These are phyloP conservation scores for Prochilodus magdalenae DNA, from an alignment of 2,113 vertebrate genomes.

Conservation along the genomic window DNA sequence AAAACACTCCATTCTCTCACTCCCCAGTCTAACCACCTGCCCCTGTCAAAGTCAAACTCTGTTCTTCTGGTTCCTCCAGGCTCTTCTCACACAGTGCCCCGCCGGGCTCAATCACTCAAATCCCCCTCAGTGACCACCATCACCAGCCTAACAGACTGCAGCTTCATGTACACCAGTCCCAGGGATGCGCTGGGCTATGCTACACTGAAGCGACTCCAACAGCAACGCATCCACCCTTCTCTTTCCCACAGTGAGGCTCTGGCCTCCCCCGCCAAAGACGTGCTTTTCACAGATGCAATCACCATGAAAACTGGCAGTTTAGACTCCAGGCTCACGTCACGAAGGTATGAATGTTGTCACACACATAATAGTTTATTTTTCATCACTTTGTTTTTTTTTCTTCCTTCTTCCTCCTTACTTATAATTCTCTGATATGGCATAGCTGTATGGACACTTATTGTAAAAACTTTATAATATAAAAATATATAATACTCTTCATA, in stretches of 20 bases:
- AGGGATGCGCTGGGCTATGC: conserved; percentile 96
- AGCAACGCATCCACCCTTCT: conserved; percentile 97
- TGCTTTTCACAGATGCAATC: conserved; percentile 97
- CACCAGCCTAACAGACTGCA: conserved; percentile 94
- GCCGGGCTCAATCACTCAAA: conserved; percentile 95
- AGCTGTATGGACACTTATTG: too few species aligned
- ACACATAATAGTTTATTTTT: neutral
- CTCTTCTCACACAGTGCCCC: conserved; percentile 95
- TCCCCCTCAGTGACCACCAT: conserved; percentile 92
- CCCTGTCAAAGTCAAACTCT: conserved; percentile 89
- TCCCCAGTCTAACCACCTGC: conserved; percentile 88
- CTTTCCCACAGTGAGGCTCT: conserved; percentile 95
- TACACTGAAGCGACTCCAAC: conserved; percentile 92
- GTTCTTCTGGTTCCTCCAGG: conserved; percentile 91
- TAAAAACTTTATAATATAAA: too few species aligned
- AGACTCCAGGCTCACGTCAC: conserved; percentile 94
- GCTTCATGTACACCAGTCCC: conserved; percentile 96
- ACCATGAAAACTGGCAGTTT: conserved; percentile 98
- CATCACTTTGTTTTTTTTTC: neutral
- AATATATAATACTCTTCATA: too few species aligned
- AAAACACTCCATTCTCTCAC: conserved; percentile 86
- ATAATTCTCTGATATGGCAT: too few species aligned
- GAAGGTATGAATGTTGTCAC: conserved; percentile 77
- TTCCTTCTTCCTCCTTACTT: neutral
- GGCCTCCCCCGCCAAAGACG: conserved; percentile 96